Evolutionary conservation across 2,888 invertebrate genomes (phyloP).

Genomic region (Drosophila diplacantha): DNA sequence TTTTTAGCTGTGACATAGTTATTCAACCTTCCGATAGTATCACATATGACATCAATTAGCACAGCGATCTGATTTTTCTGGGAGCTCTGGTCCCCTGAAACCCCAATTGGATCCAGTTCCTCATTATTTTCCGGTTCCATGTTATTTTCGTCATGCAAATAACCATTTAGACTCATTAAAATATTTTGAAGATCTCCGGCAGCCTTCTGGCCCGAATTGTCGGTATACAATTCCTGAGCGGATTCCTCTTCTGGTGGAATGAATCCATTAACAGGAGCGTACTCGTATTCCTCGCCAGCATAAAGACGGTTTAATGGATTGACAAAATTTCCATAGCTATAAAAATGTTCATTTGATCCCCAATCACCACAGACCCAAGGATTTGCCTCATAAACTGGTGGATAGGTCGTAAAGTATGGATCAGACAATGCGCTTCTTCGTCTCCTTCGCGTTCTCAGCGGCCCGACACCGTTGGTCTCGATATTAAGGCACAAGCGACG

Average conservation of each 20-base stretch:
- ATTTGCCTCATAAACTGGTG: neutral
- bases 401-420: slow-evolving; percentile 7
- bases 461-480: slow-evolving; percentile 19
- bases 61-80: slow-evolving; percentile 3
- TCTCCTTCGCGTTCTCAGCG: slow-evolving; percentile 14
- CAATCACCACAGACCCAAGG: slow-evolving; percentile 4
- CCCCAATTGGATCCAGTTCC: neutral
- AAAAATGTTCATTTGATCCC: neutral
- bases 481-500: slow-evolving; percentile 50
- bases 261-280: neutral
- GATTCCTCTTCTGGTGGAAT: neutral
- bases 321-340: neutral
- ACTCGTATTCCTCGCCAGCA: neutral
- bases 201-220: neutral
- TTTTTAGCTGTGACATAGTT: slow-evolving; percentile 27
- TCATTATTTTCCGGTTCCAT: neutral
- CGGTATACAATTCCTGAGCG: neutral
- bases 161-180: slow-evolving; percentile 22
- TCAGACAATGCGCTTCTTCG: slow-evolving; percentile 5
- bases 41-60: slow-evolving; percentile 37
- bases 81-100: neutral
- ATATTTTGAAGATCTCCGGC: slow-evolving; percentile 27
- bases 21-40: slow-evolving; percentile 46
- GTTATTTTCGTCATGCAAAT: neutral
- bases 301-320: neutral